These are phyloP conservation scores for Chymomyza caudatula DNA, from an alignment of 2,888 invertebrate species.

Conservation along the genomic window DNA sequence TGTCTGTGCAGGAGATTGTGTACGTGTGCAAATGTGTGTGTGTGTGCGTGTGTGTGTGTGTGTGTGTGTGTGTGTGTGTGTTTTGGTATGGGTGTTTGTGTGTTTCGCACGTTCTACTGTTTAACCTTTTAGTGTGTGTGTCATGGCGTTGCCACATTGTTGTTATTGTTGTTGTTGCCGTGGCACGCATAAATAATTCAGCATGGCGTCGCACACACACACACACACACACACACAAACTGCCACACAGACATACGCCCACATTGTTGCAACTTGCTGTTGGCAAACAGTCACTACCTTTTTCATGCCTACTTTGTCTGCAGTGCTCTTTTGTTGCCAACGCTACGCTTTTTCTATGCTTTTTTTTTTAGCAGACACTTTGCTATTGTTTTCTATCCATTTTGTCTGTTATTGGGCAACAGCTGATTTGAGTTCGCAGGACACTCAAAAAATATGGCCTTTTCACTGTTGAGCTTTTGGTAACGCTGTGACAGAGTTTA, in stretches of 20 bases:
- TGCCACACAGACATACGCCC: neutral
- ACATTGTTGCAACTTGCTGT: neutral
- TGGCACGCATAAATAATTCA: neutral
- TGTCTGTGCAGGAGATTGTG: slow-evolving; percentile 12
- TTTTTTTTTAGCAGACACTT: neutral
- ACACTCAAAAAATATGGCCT: no score
- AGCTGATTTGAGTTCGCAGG: neutral
- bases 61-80: slow-evolving; percentile 30
- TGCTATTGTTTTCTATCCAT: neutral
- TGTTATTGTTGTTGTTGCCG: slow-evolving; percentile 14
- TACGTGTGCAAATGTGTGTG: slow-evolving; percentile 20
- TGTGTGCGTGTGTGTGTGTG: slow-evolving; percentile 14
- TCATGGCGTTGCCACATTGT: slow-evolving; percentile 50
- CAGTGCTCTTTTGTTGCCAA: neutral
- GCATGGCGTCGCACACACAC: neutral
- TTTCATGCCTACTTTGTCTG: neutral
- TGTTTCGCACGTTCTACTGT: slow-evolving; percentile 40
- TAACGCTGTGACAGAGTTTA: no score
- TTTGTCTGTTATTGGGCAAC: neutral
- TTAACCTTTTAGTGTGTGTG: slow-evolving; percentile 57
- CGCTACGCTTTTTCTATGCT: neutral
- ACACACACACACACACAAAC: neutral
- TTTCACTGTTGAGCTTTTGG: neutral
- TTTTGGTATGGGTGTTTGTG: slow-evolving; percentile 33
- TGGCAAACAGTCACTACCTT: neutral